Base-by-base conservation (phyloP, 2,888 invertebrate genomes). In the Sinodicranocentrus sp. region DNA sequence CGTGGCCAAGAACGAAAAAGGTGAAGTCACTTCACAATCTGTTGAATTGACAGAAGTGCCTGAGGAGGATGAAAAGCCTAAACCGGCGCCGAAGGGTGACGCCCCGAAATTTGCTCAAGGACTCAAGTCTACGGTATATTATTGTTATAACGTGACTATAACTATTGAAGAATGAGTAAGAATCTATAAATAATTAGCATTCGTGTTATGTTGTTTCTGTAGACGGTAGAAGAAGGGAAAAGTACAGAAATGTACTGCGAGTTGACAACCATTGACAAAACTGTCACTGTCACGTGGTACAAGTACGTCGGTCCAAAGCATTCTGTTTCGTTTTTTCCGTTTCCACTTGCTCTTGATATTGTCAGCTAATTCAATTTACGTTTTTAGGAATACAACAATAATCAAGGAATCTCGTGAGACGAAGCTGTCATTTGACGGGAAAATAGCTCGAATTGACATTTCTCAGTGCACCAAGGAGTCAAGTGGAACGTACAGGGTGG, bases 1-100 rank as follows among this genome's bases (percentile, higher is more conserved):
- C 89, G 94, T 97, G 5, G 97, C 97, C 25, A 96, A 95, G 90
- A 97, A 97, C 90, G 97, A 97, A 89, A 97, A 97, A 91, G 97
- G 97, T 86, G 96, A 97, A 91, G 97, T 96, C 15, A 94, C 94
- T 15, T 97, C 97, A 26, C 96, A 97, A 91, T 93, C 94, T 80
- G 97, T 97, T 2, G 95, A 96, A 90, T 94, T 97, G 71, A 94
- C 94, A 67, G 96, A 97, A 87, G 94, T 97, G 88, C 95, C 95
- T 1, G 94, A 94, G 89, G 94, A 94, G 88, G 84, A 87, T 43
- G 84, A 87, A 44, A 86, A 87, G 63, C 86, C 87, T 15, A 85
- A 86, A 63, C 94, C 88, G 70, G 95, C 91, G 83, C 88, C 89
- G 10, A 90, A 89, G 94, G 90, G 95, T 59, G 94, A 94, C 72